These are phyloP conservation scores for Mesoclemmys tuberculata DNA, from an alignment of 2,113 vertebrate species.

Conservation along the genomic window DNA sequence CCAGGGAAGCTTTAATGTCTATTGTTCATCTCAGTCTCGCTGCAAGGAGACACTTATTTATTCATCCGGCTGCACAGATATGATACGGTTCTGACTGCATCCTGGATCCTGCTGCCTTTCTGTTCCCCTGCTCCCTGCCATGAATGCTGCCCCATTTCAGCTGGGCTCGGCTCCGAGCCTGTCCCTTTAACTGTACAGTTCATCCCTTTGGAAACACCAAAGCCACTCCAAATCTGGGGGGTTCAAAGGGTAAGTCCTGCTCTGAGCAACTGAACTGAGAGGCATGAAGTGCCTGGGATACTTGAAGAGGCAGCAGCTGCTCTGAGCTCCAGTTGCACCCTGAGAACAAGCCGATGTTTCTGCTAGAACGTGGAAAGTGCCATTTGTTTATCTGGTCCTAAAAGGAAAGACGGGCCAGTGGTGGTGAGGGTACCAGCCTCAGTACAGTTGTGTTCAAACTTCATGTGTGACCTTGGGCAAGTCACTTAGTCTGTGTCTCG, in stretches of 20 bases:
- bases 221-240: not conserved
- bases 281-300: not conserved
- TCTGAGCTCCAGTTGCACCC: not conserved
- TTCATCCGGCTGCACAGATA: not conserved
- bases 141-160: not conserved
- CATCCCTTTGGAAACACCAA: not conserved
- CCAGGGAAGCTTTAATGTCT: slow-evolving; percentile 40
- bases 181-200: not conserved
- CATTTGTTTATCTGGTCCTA: not conserved
- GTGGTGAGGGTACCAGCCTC: not conserved
- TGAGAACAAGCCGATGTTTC: not conserved
- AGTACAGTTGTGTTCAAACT: not conserved
- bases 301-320: not conserved
- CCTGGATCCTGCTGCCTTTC: not conserved
- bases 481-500: not conserved
- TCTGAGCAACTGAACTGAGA: not conserved
- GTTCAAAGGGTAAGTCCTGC: not conserved
- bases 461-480: not conserved
- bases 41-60: slow-evolving; percentile 8
- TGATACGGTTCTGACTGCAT: not conserved
- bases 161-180: not conserved
- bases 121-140: rapidly evolving
- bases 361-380: not conserved
- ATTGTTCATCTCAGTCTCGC: slow-evolving; percentile 18
- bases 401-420: not conserved